A percentile compares a stretch with the other conserved stretches of the same genome.
Evolutionary conservation across 2,888 invertebrate species (phyloP).

Genomic region (Phorcus lineatus): DNA sequence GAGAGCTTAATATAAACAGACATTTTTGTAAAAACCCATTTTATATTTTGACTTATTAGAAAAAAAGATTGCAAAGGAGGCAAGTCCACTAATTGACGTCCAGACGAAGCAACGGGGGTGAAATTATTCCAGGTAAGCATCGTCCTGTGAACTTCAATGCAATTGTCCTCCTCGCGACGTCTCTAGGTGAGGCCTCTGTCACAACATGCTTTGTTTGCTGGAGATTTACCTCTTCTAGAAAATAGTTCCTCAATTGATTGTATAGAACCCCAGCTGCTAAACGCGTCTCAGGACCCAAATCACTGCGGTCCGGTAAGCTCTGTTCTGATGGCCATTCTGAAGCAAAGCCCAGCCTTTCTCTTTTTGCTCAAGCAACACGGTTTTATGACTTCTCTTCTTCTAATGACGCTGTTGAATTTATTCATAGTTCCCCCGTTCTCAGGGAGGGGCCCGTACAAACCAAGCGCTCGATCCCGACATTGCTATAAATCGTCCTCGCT

Average conservation of each 20-base stretch:
- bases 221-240: neutral
- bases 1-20: no score
- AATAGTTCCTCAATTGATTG: neutral
- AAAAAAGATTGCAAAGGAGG: no score
- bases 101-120: no score
- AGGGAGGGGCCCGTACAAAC: constrained; percentile 3
- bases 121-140: no score
- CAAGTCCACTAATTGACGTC: no score
- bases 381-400: neutral
- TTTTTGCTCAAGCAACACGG: neutral
- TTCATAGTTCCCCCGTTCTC: neutral
- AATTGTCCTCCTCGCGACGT: no score
- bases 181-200: no score
- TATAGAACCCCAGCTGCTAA: neutral
- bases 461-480: neutral
- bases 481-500: constrained; percentile 18
- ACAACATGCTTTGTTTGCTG: neutral
- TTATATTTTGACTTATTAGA: no score
- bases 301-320: neutral
- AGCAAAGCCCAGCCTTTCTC: neutral
- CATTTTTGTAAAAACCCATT: no score
- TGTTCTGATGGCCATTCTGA: neutral
- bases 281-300: neutral
- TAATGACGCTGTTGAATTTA: constrained; percentile 13
- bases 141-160: no score